Evolutionary conservation across 1,140 invertebrate genomes (phyloP), one percentile per base, ranked within the genome.

Genomic region (Medauroidea extradentata): DNA sequence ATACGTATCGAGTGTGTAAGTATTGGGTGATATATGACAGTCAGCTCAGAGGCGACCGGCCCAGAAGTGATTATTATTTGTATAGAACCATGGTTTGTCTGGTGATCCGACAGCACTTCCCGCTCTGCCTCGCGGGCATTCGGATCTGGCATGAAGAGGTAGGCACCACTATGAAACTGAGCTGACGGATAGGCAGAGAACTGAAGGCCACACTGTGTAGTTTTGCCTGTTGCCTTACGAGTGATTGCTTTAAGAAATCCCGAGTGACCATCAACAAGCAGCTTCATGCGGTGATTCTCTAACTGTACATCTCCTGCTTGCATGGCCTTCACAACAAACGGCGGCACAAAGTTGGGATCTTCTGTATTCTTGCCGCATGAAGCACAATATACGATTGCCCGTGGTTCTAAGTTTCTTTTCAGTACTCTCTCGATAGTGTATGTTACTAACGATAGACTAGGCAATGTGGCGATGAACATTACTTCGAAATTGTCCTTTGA

Each of bases 141-240:
- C 0, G 92, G 91, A 72, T 89, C 82, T 0, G 94, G 93, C 83
- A 94, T 93, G 67, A 99, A 98, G 0, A 99, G 78, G 73, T 99
- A 99, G 0, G 96, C 96, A 0, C 97, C 97, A 3, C 90, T 93
- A 70, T 93, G 90, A 64, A 91, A 90, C 64, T 93, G 90, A 0
- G 90, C 89, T 29, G 92, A 94, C n/a, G 87, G 79, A 65, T 96
- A 96, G 0, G 91, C 91, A 0, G 86, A 87, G 68, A 94, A 94
- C 55, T 88, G 84, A 29, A 94, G 81, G 23, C 84, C 82, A 53
- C 87, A 88, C 23, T 90, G 86, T 66, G 87, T 85, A 14, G 84
- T 83, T 67, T 82, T 88, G 16, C 84, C 86, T 7, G 79, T 86
- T 63, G 83, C 83, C 74, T 89, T 92, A 23, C 86, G 80, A 5